These are phyloP conservation scores for Lacanobia wlatinum DNA, from an alignment of 2,888 invertebrate genomes.

Conservation along the genomic window DNA sequence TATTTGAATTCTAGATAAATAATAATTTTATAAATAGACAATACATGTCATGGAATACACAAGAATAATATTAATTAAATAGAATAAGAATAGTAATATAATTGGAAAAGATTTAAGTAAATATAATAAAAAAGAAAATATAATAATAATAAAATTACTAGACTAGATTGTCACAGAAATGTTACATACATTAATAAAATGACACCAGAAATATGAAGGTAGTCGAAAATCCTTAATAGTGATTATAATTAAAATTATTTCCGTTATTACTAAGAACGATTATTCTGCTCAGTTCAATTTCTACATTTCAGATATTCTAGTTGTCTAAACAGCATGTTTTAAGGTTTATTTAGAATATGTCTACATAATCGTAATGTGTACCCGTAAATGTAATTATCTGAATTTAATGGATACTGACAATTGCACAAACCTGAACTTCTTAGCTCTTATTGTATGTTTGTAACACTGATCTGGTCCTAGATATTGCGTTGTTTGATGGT, in stretches of 20 bases:
- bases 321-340: conserved; percentile 29
- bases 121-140: conserved; percentile 33
- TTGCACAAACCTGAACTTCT: conserved; percentile 9
- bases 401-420: conserved; percentile 36
- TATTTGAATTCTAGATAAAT: conserved; percentile 54
- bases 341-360: conserved; percentile 61
- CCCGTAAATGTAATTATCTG: conserved; percentile 58
- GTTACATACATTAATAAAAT: conserved; percentile 27
- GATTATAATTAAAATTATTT: conserved; percentile 31
- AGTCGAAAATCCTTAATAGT: conserved; percentile 13
- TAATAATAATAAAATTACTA: conserved; percentile 29
- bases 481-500: not conserved
- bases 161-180: conserved; percentile 64
- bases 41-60: conserved; percentile 58
- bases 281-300: conserved; percentile 43
- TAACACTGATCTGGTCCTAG: not conserved
- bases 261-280: conserved; percentile 30
- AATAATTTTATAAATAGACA: conserved; percentile 36
- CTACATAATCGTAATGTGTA: conserved; percentile 56
- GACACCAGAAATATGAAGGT: conserved; percentile 21
- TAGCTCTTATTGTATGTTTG: not conserved
- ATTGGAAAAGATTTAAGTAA: conserved; percentile 39
- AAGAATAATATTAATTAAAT: conserved; percentile 41
- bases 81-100: conserved; percentile 32
- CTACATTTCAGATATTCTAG: conserved; percentile 37